Conservation (phyloP, 2,888 invertebrate genomes). For the Physocephala rufipes region DNA sequence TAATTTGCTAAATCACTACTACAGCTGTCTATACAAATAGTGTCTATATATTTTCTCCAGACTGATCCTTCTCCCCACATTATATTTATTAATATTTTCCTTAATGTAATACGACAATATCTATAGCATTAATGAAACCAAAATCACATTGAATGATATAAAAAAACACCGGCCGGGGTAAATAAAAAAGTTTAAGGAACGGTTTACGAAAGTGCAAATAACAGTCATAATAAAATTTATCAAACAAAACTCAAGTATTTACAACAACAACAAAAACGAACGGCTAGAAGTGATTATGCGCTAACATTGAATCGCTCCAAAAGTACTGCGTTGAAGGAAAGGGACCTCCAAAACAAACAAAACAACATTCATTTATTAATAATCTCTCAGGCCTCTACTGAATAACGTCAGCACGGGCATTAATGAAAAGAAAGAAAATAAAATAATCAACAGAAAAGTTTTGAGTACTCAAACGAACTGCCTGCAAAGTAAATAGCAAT, state of each 20-base stretch:
- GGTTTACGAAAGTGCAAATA: neutral
- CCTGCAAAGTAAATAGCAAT: conserved; percentile 12
- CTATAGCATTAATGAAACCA: too few species aligned
- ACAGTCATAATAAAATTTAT: neutral
- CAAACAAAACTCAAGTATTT: neutral
- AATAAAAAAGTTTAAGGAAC: neutral
- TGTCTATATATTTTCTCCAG: too few species aligned
- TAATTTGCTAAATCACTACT: too few species aligned
- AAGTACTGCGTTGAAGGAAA: neutral
- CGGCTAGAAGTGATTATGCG: conserved; percentile 27
- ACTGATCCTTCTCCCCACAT: too few species aligned
- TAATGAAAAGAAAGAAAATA: neutral
- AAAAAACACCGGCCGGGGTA: neutral
- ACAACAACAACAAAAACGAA: conserved; percentile 11
- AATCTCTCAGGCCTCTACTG: conserved; percentile 15
- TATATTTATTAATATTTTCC: too few species aligned
- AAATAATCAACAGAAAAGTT: neutral
- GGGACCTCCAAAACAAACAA: conserved; percentile 5
- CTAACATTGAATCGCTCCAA: conserved; percentile 22
- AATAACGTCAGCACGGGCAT: neutral
- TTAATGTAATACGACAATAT: too few species aligned
- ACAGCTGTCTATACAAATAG: too few species aligned
- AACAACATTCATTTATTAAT: conserved; percentile 31
- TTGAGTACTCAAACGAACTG: conserved; percentile 25
- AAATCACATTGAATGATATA: too few species aligned